phyloP scores from a whole-genome alignment of 2,888 invertebrate genomes.

The Tenthredo distinguenda region DNA sequence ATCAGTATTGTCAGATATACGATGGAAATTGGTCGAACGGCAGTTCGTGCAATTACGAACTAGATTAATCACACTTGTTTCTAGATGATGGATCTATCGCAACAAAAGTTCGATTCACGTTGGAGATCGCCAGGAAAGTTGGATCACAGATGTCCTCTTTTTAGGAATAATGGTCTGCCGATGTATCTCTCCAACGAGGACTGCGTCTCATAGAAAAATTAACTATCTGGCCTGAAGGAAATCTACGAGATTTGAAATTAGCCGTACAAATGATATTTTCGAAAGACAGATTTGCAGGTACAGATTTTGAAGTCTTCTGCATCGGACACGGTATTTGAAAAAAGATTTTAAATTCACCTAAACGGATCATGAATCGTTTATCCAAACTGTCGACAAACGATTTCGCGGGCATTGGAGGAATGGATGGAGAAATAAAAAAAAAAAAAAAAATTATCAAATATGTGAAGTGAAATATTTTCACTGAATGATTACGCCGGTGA shows the following conservation, averaged over 20 bases:
- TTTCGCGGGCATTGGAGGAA: neutral
- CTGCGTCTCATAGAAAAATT: neutral
- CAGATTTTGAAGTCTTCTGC: neutral
- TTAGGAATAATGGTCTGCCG: neutral
- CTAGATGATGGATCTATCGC: neutral
- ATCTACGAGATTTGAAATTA: neutral
- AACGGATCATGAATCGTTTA: neutral
- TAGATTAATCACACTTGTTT: neutral
- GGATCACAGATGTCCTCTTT: neutral
- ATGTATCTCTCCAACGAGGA: slow-evolving; percentile 15
- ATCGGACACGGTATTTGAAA: neutral
- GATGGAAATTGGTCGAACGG: neutral
- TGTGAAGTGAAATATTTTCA: slow-evolving; percentile 16
- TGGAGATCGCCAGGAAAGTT: neutral
- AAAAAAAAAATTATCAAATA: neutral
- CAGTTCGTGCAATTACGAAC: neutral
- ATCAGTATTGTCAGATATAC: neutral
- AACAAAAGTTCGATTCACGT: neutral
- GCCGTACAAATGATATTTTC: neutral
- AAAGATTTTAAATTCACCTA: neutral
- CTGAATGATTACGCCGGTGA: neutral
- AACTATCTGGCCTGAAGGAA: neutral
- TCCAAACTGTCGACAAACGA: neutral
- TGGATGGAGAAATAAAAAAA: neutral
- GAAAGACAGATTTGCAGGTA: neutral